Conservation (phyloP, 2,113 vertebrate species). For the Nyctereutes procyonoides region DNA sequence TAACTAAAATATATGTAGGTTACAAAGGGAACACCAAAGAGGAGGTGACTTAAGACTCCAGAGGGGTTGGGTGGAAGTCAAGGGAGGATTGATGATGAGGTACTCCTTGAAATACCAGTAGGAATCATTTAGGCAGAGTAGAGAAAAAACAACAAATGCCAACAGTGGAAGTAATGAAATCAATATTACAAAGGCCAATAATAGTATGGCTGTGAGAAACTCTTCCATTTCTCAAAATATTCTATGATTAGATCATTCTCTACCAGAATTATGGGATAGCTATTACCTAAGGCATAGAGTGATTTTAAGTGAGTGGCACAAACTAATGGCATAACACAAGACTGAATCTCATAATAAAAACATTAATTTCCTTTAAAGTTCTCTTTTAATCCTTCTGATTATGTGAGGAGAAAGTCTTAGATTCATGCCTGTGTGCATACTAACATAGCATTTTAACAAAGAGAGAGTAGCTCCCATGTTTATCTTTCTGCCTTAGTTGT, state of each 20-base stretch:
- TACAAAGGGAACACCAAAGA: background rate
- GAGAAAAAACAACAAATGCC: background rate
- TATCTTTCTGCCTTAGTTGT: background rate
- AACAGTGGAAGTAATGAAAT: background rate
- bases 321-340: background rate
- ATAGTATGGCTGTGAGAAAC: background rate
- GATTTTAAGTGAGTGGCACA: background rate
- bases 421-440: background rate
- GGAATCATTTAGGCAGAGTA: background rate
- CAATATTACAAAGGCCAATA: background rate
- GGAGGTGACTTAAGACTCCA: background rate
- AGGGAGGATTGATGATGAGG: background rate
- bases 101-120: background rate
- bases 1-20: background rate
- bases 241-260: background rate
- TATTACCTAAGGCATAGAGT: background rate
- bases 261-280: background rate
- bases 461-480: background rate
- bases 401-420: background rate
- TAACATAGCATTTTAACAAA: background rate
- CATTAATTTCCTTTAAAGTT: background rate
- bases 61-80: background rate
- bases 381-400: slow-evolving; percentile 24
- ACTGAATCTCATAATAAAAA: background rate
- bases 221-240: background rate